These are phyloP conservation scores for Myotis findleyi DNA, from an alignment of 2,797 vertebrate species.

Conservation along the genomic window DNA sequence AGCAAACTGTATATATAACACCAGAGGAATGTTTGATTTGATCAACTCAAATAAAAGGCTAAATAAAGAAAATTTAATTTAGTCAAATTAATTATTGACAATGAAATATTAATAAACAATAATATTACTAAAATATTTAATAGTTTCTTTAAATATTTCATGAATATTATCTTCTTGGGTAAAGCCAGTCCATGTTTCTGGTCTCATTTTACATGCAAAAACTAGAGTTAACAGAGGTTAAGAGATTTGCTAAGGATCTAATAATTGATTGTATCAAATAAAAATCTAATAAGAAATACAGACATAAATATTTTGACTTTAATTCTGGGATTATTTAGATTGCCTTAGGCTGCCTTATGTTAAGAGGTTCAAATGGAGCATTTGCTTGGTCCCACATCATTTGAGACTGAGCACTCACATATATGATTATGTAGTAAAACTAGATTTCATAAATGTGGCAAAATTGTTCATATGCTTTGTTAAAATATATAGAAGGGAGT, in stretches of 20 bases:
- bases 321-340: not conserved
- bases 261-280: not conserved
- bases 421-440: not conserved
- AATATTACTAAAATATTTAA: conserved; percentile 39
- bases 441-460: not conserved
- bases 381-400: not conserved
- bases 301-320: not conserved
- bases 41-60: not conserved
- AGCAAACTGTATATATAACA: not conserved
- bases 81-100: not conserved
- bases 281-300: not conserved
- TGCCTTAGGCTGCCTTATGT: not conserved
- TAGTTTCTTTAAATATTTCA: conserved; percentile 6
- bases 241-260: conserved; percentile 14
- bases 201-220: conserved; percentile 13
- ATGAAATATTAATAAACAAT: not conserved
- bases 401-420: not conserved
- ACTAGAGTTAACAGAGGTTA: not conserved
- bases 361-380: not conserved
- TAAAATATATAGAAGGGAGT: not conserved
- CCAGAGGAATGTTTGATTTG: not conserved
- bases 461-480: not conserved
- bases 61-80: not conserved
- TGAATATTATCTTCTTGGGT: not conserved
- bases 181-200: not conserved